Evolutionary conservation across 2,113 vertebrate species (phyloP), one percentile per base, ranked within the genome.

Genomic region (Chaetops frenatus): DNA sequence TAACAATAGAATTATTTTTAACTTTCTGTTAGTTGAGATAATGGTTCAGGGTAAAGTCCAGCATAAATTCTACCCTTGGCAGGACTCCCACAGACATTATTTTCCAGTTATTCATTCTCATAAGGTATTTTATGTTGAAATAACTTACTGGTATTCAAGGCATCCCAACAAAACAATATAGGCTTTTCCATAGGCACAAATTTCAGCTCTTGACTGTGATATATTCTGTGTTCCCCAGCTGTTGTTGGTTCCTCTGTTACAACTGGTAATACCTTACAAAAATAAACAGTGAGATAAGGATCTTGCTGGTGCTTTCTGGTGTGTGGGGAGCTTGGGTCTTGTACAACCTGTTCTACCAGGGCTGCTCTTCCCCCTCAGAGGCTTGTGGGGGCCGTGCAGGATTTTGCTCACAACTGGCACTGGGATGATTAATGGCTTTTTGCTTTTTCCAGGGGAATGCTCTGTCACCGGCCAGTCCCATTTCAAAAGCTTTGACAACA

Each of bases 401-500:
- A 42, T 36, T 64, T 51, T 92, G 22, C 29, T 76, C 0, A 0
- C 16, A 47, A 0, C 16, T 35, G 15, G 29, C 54, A 35, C 51
- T 19, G 20, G 12, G 28, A 20, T 71, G 11, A 69, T 58, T 64
- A 53, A 61, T n/a, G 42, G 6, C 10, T 44, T 47, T 84, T 42
- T 81, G 22, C 5, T 3, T 85, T 81, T 60, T 91, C 50, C 81
- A 99, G 99, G 99, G 25, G 99, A 99, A 87, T 99, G 99, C 92
- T 97, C 99, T 50, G 98, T 99, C 95, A 99, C 98, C 1, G 99
- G 99, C 53, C 99, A 99, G 51, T 99, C 99, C 51, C 99, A 99
- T 97, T 99, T 99, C 97, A 99, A 99, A 97, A 99, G 98, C 76
- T 99, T 99, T 54, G 99, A 99, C 93, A 98, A 98, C 98, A 99